Conservation (phyloP, 1,140 invertebrate genomes). For the Dendroctonus valens region DNA sequence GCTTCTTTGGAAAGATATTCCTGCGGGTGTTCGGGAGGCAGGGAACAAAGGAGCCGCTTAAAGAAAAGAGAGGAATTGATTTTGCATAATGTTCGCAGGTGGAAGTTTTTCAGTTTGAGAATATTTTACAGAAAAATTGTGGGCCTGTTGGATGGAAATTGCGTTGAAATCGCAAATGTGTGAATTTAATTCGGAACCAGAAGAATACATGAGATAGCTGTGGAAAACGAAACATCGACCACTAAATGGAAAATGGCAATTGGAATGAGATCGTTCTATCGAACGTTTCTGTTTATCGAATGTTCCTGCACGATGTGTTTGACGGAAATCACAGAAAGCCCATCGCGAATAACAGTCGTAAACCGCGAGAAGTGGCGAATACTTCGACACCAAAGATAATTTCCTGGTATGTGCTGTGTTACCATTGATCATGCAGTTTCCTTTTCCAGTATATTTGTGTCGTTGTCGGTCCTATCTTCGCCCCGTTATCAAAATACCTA, state of each 20-base stretch:
- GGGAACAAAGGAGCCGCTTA: conserved; percentile 28
- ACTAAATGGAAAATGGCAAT: too few relatives aligned
- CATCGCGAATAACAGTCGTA: conserved; percentile 35
- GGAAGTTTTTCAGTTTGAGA: too few relatives aligned
- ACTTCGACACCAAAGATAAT: conserved; percentile 45
- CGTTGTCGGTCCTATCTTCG: conserved; percentile 44
- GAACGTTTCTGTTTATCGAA: too few relatives aligned
- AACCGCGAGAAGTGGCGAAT: conserved; percentile 40
- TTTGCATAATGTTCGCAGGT: conserved; percentile 49
- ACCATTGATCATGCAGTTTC: conserved; percentile 52
- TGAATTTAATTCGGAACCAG: too few relatives aligned
- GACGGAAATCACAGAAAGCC: neutral
- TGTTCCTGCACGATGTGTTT: too few relatives aligned
- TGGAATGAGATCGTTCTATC: too few relatives aligned
- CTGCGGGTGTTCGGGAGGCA: conserved; percentile 32
- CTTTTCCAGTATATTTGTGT: conserved; percentile 51
- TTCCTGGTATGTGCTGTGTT: conserved; percentile 48
- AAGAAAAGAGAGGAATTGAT: conserved; percentile 49
- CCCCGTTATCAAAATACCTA: conserved; percentile 52
- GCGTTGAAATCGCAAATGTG: too few relatives aligned
- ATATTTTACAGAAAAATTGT: too few relatives aligned
- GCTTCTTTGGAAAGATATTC: conserved; percentile 34
- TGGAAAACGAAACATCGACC: too few relatives aligned
- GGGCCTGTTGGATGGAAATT: too few relatives aligned
- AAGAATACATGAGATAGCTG: too few relatives aligned